These are phyloP conservation scores for Augochlora pura DNA, from an alignment of 1,140 invertebrate genomes.

Conservation along the genomic window DNA sequence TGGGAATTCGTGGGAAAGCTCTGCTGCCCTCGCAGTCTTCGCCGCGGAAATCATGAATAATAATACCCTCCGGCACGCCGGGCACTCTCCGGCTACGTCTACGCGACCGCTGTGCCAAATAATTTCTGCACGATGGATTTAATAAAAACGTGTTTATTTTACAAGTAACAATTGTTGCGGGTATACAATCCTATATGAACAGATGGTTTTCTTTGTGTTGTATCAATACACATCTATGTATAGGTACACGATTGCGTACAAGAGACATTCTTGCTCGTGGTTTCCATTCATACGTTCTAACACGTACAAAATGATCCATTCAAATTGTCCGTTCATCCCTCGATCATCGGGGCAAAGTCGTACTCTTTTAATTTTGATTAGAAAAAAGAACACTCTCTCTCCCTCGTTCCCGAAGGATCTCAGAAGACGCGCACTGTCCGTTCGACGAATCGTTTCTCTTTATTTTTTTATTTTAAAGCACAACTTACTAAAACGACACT, in stretches of 20 bases:
- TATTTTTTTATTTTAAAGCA: too few species aligned
- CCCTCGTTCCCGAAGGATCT: background rate
- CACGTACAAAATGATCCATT: conserved; percentile 52
- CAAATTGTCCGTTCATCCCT: conserved; percentile 5
- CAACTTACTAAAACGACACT: conserved; percentile 15
- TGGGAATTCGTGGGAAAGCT: conserved; percentile 56
- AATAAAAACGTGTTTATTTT: conserved; percentile 69
- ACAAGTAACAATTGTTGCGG: conserved; percentile 61
- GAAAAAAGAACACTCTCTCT: conserved; percentile 29
- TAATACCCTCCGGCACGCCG: too few species aligned
- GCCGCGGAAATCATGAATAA: background rate
- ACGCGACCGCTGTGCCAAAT: background rate
- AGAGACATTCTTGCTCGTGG: conserved; percentile 30
- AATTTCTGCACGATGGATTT: conserved; percentile 18
- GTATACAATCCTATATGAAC: conserved; percentile 62
- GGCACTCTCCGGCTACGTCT: too few species aligned
- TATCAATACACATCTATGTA: conserved; percentile 47
- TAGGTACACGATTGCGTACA: conserved; percentile 46
- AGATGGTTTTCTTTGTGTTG: conserved; percentile 37
- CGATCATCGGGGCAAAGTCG: background rate
- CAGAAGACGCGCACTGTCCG: background rate
- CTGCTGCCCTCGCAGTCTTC: conserved; percentile 18
- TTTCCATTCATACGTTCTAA: conserved; percentile 34
- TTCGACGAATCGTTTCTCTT: background rate
- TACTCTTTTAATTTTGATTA: conserved; percentile 46